Evolutionary conservation across 2,113 vertebrate genomes (phyloP).

Genomic region (Quiscalus mexicanus): DNA sequence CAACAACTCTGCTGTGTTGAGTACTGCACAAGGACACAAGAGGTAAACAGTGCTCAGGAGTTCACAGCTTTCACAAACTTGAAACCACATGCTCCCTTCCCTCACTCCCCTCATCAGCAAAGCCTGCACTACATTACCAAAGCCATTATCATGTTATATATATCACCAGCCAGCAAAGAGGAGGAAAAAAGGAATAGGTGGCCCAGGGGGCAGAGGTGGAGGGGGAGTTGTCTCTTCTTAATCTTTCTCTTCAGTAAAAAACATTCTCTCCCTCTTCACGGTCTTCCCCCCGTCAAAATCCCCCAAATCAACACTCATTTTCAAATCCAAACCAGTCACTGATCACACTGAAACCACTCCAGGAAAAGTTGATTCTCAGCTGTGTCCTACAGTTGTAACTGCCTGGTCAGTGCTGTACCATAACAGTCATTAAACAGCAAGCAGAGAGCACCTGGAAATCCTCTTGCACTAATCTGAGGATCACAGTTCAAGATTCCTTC

Average conservation of each 20-base stretch:
- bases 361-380: neutral
- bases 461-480: neutral
- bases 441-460: neutral
- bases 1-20: neutral
- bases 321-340: neutral
- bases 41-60: neutral
- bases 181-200: neutral
- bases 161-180: neutral
- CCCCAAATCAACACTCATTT: neutral
- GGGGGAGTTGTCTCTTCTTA: neutral
- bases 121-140: neutral
- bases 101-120: neutral
- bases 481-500: neutral
- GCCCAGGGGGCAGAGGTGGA: rapidly evolving
- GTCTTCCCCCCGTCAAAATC: neutral
- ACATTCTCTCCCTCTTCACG: neutral
- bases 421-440: rapidly evolving
- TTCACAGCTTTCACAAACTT: neutral
- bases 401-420: rapidly evolving
- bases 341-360: neutral
- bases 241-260: neutral
- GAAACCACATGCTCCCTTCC: neutral
- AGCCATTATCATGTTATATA: neutral
- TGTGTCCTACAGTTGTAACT: neutral
- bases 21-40: neutral